Base-by-base conservation (phyloP, 2,797 vertebrate species). In the Chelon labrosus region DNA sequence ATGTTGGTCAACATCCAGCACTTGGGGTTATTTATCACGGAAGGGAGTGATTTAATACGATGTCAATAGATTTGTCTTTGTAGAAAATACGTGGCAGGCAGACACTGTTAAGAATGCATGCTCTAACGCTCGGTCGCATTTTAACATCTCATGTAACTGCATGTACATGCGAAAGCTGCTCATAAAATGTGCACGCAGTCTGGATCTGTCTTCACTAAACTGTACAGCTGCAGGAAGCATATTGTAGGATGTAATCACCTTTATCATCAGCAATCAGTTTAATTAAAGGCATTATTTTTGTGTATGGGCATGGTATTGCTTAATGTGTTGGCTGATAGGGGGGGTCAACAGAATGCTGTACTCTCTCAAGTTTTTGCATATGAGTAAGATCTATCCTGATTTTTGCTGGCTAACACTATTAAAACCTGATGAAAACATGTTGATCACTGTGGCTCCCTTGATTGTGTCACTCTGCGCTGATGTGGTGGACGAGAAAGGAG, bases 11-110 rank as follows among this genome's bases (percentile, higher is more conserved):
- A 69, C 69, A 84, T 79, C 79, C 88, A 91, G 91, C 88, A 91
- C 92, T 92, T 89, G n/a, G 85, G 83, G 89, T 93, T 31, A 94
- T 93, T 95, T 92, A 93, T 93, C 91, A 85, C 83, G 77, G 75
- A 93, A 82, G 86, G 88, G 83, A 89, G 65, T 76, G 68, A 83
- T 85, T 89, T 35, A 86, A 82, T 82, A 84, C 74, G 72, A 79
- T 83, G 87, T 93, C 80, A 63, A 82, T 88, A 87, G 67, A 72
- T 50, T 69, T 59, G 54, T 52, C 84, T 89, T 86, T 88, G 81
- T 89, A 77, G 78, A 82, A 83, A 84, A 80, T 65, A 67, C 65
- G 75, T 75, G 75, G 83, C 89, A 81, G 85, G 83, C 82, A 53
- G 61, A 82, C 69, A 85, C 52, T 64, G 62, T 81, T 85, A 76